Percentiles rank a stretch among this genome's conserved stretches.
Evolutionary conservation across 2,113 vertebrate species (phyloP).

Genomic region (Deroptyus accipitrinus): DNA sequence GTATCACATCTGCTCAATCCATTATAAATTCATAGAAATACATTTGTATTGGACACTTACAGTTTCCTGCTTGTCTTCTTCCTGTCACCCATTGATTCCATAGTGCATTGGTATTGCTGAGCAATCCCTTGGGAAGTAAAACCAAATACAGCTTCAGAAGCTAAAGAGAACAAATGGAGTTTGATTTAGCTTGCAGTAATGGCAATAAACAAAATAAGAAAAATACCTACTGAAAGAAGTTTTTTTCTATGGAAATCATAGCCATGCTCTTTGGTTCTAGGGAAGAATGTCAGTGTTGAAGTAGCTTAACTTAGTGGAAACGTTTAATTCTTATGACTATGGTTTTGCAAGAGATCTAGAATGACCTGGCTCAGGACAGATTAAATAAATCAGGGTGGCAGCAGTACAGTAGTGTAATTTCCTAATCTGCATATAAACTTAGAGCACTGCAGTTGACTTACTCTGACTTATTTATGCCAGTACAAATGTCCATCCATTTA

Average conservation of each 20-base stretch:
- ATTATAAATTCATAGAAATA: slow-evolving; percentile 4
- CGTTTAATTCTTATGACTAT: neutral
- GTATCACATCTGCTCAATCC: neutral
- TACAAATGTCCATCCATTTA: neutral
- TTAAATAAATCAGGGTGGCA: neutral
- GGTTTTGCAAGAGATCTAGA: neutral
- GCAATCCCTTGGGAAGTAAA: neutral
- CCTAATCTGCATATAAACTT: slow-evolving; percentile 16
- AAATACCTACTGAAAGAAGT: neutral
- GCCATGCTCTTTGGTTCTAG: neutral
- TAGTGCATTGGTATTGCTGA: neutral
- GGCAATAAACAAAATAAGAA: neutral
- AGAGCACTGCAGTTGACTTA: neutral
- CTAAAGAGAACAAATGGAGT: neutral
- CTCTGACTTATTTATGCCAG: neutral
- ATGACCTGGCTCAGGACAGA: neutral
- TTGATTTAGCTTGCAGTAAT: neutral
- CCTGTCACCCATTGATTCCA: neutral
- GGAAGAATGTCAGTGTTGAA: neutral
- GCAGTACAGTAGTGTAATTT: neutral
- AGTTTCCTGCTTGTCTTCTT: neutral
- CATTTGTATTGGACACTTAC: neutral
- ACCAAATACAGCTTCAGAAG: neutral
- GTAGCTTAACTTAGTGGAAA: slow-evolving; percentile 18
- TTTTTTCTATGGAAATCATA: neutral